Base-by-base conservation (phyloP, 2,888 invertebrate species). In the Adelphocoris suturalis region DNA sequence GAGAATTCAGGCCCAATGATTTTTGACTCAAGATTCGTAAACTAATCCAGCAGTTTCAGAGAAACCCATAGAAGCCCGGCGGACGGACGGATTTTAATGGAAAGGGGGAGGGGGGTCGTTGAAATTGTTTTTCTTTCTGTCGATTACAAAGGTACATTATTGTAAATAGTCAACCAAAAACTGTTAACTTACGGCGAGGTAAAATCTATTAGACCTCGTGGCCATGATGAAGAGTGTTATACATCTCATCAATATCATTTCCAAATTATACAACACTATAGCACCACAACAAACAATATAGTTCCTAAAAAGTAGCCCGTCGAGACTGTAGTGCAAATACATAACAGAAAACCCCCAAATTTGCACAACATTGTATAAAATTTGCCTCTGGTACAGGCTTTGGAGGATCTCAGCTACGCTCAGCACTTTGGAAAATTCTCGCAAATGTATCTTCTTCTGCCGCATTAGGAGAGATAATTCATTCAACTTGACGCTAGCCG, bases 301-400 rank as follows among this genome's bases (percentile, higher is more conserved):
- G 23, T 68, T 68, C 23, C 68, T 19, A 23, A 12, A 68, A 5
- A 68, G 23, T 3, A 68, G 5, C 12, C 68, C 68, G 11, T 68
- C 68, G 23, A 68, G 27, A 13, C 68, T 23, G 23, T 68, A 68
- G 23, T 68, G 68, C 11, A 68, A 68, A 68, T 68, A 68, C 68
- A 68, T 68, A 12, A 68, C 68, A 4, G 68, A 68, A 68, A 68
- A 68, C 23, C 68, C 68, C 68, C 68, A 68, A 11, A 68, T 68
- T 68, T 68, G 68, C 68, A 27, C 68, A 13, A 68, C 68, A 23
- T 68, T 68, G 23, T 23, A 68, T 12, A 68, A 19, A 23, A 68
- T 68, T 23, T 68, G 68, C 13, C 68, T 68, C 23, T 68, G 5
- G 68, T 68, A 68, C 68, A 68, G 23, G 12, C 3, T 68, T 19